Evolutionary conservation across 2,797 vertebrate species (phyloP), one percentile per base, ranked within the genome.

Genomic region (Morelia viridis): DNA sequence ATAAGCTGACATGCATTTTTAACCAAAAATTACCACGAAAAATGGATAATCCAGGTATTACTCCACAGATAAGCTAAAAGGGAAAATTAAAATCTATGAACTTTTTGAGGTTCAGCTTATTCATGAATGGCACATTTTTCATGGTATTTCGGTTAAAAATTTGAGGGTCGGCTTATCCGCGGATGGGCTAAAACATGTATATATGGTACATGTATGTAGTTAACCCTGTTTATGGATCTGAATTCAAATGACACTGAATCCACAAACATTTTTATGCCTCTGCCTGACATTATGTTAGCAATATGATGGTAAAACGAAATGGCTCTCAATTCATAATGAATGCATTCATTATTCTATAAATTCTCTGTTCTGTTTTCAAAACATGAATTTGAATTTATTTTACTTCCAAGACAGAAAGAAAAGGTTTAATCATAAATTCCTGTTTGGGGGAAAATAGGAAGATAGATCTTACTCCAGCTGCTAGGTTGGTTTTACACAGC

Each of bases 301-400:
- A 60, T 35, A 2, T 87, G 2, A 15, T 19, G 80, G 2, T 12
- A 53, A 94, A 94, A 88, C 90, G 62, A 93, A 93, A 94, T 12
- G 15, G 53, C 13, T 31, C 28, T 19, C 9, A 35, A 60, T 31
- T 10, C 7, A 87, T 8, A 19, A 41, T 58, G n/a, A 53, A 35
- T 2, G 22, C 57, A 31, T 87, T 87, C 8, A 22, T 35, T 60
- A 41, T 87, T 58, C n/a, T 60, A 58, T 57, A 86, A n/a, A 10
- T 58, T 9, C 56, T 60, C 85, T 58, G 24, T 35, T n/a, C 56
- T 31, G 17, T 86, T 60, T 31, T n/a, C 35, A 56, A 86, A 86
- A 60, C 11, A 86, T 41, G 41, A 41, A 41, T 8, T 12, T 71
- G 89, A 13, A 57, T 85, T 93, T 76, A 76, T 92, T 94, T 35